These are phyloP conservation scores for Ypsolopha sequella DNA, from an alignment of 2,888 invertebrate genomes.

Conservation along the genomic window DNA sequence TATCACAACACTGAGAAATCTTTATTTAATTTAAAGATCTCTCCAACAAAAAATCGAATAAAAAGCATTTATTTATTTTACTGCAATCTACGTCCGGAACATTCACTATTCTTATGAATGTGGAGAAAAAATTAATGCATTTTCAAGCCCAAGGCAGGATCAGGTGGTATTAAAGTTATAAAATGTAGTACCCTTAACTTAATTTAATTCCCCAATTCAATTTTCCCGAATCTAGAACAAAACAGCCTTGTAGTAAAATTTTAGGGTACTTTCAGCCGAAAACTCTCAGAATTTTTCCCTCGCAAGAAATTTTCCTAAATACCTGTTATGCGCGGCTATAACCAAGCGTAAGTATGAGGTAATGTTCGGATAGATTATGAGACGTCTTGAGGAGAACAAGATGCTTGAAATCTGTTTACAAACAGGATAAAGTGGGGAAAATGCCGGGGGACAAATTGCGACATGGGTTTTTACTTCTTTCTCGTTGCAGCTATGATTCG, in stretches of 20 bases:
- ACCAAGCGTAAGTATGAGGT: constrained; percentile 1
- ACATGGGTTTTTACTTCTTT: background rate
- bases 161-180: background rate
- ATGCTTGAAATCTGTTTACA: constrained; percentile 12
- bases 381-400: constrained; percentile 21
- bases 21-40: no score
- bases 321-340: background rate
- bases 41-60: no score
- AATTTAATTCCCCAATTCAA: no score
- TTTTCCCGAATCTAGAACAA: background rate
- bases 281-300: background rate
- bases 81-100: no score
- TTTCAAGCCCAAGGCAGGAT: no score
- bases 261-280: background rate
- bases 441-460: constrained; percentile 4
- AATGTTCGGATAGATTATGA: constrained; percentile 17
- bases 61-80: no score
- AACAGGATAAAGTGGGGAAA: constrained; percentile 12
- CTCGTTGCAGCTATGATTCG: no score
- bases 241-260: background rate
- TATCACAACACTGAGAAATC: no score
- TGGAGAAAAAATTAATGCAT: no score
- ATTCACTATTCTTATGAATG: no score
- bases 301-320: background rate
- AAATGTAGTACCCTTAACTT: background rate